Evolutionary conservation across 2,113 vertebrate species (phyloP).

Genomic region (Lophotis ruficrista): DNA sequence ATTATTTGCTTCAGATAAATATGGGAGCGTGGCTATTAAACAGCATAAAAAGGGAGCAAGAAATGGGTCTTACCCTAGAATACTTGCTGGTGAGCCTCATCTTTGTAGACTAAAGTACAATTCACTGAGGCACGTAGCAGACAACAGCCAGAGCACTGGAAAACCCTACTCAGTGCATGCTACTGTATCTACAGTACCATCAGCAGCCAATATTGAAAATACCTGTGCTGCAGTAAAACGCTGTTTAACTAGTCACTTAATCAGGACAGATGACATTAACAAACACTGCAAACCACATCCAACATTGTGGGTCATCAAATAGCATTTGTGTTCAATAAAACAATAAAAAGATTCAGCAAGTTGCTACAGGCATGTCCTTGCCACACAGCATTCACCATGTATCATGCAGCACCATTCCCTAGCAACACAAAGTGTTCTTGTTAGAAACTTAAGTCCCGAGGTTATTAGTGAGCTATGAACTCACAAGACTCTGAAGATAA

Average conservation of each 20-base stretch:
- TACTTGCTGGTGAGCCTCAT: not conserved
- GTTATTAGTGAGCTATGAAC: conserved; percentile 28
- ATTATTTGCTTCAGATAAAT: not conserved
- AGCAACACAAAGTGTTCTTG: conserved; percentile 41
- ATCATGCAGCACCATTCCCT: conserved; percentile 20
- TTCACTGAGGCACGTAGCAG: not conserved
- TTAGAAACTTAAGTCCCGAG: not conserved
- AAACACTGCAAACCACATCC: not conserved
- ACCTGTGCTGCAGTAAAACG: not conserved
- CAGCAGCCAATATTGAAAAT: not conserved
- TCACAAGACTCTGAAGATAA: not conserved
- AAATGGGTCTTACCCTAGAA: not conserved
- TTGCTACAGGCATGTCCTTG: not conserved
- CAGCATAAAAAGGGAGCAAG: not conserved
- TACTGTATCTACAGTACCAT: not conserved
- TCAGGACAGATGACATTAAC: not conserved
- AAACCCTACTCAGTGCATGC: not conserved
- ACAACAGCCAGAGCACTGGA: not conserved
- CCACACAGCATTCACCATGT: not conserved
- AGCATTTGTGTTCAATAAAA: not conserved
- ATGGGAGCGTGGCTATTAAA: not conserved
- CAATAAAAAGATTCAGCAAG: not conserved
- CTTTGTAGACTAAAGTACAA: not conserved
- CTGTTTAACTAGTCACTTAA: not conserved
- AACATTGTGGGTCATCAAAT: not conserved